Evolutionary conservation across 2,113 vertebrate genomes (phyloP), one percentile per base, ranked within the genome.

Genomic region (Edolisoma coerulescens): DNA sequence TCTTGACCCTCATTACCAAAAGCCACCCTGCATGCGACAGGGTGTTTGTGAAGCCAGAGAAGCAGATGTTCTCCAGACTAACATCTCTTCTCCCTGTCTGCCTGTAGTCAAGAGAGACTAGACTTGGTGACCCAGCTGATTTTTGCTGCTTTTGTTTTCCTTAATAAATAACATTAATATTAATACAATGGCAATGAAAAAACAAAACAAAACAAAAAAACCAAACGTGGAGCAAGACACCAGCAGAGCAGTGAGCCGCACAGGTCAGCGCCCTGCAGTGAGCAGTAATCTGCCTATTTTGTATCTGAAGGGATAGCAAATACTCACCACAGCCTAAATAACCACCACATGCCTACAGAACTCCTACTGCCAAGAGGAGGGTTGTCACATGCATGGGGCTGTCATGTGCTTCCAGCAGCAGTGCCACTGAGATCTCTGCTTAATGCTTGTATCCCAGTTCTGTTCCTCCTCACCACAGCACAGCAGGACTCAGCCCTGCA

Each of bases 1-100:
- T 73, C 68, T 54, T 93, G 90, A 93, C 87, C 84, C 87, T 91
- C 67, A 74, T 95, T 95, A 96, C 47, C 3, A 0, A 84, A 74
- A 89, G 42, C 47, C 8, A 18, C 63, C 21, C 73, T 81, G 39
- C n/a, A 35, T 81, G 18, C 2, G 26, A 65, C 82, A 95, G 65
- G 13, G 45, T 57, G 17, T 64, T 64, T 52, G 47, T 50, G 83
- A 73, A 94, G 50, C 68, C 3, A 1, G 45, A 80, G 59, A 70
- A 86, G 45, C 79, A 86, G 83, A 59, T 87, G 68, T 21, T 92
- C 30, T 80, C 44, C 68, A 42, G 57, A 85, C 18, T 54, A 85
- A 30, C 15, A 30, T 39, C n/a, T 50, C 83, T 65, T 65, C 64
- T 54, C 37, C n/a, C 68, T 59, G 20, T 13, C 49, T 95, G 41